Conservation (phyloP, 2,113 vertebrate species). For the Sminthopsis crassicaudata region DNA sequence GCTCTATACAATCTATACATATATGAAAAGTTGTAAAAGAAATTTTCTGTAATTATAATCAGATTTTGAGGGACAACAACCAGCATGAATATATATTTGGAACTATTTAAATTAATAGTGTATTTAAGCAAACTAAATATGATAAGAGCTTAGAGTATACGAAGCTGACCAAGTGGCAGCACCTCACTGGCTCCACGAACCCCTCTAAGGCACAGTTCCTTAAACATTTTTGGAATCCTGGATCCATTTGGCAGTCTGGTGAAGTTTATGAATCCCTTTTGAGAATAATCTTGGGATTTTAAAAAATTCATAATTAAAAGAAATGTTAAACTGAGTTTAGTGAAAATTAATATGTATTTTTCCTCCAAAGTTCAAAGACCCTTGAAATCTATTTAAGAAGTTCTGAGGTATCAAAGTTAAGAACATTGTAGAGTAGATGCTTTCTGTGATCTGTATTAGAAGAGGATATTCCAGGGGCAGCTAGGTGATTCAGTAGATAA, state of each 20-base stretch:
- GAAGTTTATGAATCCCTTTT: background rate
- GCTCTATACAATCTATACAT: background rate
- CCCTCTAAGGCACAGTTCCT: background rate
- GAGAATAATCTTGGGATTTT: background rate
- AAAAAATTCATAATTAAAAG: background rate
- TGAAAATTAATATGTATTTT: background rate
- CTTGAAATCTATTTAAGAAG: background rate
- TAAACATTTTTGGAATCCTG: background rate
- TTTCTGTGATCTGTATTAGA: background rate
- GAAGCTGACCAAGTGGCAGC: background rate
- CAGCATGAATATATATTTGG: too few relatives aligned
- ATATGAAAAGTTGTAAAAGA: background rate
- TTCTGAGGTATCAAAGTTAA: background rate
- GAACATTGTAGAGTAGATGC: background rate
- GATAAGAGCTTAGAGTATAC: too few relatives aligned
- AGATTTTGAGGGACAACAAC: too few relatives aligned
- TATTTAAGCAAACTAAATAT: too few relatives aligned
- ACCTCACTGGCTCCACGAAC: background rate
- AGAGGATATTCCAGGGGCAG: background rate
- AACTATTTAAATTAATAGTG: too few relatives aligned
- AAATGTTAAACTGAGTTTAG: background rate
- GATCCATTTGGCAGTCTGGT: background rate
- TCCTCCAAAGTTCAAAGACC: background rate
- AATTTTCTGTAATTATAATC: background rate
- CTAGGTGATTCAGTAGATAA: too few relatives aligned